phyloP scores from a whole-genome alignment of 2,888 invertebrate species.

The Drosophila ustulata region DNA sequence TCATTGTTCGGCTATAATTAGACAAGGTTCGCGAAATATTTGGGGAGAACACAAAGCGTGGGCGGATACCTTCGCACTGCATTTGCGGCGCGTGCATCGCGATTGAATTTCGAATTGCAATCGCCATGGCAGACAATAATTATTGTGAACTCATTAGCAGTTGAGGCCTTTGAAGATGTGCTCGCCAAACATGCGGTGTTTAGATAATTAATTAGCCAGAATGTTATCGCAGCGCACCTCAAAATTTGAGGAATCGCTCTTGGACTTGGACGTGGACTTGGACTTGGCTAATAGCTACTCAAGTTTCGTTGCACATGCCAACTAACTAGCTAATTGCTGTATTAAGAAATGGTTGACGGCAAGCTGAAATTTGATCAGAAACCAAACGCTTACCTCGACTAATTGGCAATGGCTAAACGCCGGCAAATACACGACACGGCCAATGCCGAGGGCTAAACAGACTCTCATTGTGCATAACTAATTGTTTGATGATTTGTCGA shows the following conservation, averaged over 20 bases:
- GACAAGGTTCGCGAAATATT: too few relatives aligned
- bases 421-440: neutral
- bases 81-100: too few relatives aligned
- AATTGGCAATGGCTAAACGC: constrained; percentile 7
- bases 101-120: too few relatives aligned
- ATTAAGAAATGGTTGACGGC: neutral
- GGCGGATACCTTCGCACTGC: too few relatives aligned
- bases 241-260: constrained; percentile 2
- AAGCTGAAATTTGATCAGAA: constrained; percentile 5
- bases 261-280: too few relatives aligned
- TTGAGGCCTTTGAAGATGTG: neutral
- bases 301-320: constrained; percentile 18
- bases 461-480: constrained; percentile 27
- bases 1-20: too few relatives aligned
- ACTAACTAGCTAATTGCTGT: constrained; percentile 30
- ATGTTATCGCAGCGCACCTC: constrained; percentile 13
- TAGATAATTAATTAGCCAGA: constrained; percentile 32
- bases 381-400: neutral
- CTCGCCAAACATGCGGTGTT: neutral
- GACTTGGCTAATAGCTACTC: neutral
- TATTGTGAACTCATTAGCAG: constrained; percentile 13
- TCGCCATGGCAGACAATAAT: too few relatives aligned
- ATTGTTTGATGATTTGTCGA: constrained; percentile 40
- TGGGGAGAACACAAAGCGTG: too few relatives aligned
- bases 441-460: neutral